phyloP scores from a whole-genome alignment of 2,113 vertebrate species.

The Eulemur macaco region DNA sequence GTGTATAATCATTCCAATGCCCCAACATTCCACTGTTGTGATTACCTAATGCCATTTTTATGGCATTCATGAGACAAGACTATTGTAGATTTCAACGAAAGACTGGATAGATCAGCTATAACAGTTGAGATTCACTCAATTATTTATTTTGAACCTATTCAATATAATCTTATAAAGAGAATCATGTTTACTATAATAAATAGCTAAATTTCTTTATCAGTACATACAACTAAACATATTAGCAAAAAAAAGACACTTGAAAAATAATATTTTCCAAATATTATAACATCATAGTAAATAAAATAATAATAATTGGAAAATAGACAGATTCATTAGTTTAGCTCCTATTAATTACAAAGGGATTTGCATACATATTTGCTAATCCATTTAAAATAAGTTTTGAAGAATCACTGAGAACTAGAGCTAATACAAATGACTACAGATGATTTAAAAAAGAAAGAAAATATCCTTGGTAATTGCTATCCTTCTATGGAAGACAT shows the following conservation, averaged over 20 bases:
- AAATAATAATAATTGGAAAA: not conserved
- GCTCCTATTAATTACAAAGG: not conserved
- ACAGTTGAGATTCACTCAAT: not conserved
- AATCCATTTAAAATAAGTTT: conserved; percentile 22
- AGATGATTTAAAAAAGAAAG: not conserved
- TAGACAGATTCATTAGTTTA: not conserved
- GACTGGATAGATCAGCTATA: not conserved
- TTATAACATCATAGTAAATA: not conserved
- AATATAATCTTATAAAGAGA: not conserved
- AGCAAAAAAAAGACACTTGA: not conserved
- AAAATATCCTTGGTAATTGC: not conserved
- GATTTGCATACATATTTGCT: not conserved
- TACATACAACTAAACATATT: not conserved
- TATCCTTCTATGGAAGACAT: not conserved
- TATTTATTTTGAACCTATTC: not conserved
- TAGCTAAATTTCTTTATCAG: not conserved
- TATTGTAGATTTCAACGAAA: not conserved
- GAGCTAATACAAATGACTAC: not conserved
- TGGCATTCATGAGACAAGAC: not conserved
- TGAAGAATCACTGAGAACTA: not conserved
- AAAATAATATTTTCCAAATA: not conserved
- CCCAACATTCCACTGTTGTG: not conserved
- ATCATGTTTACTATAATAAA: not conserved
- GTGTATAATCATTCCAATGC: not conserved
- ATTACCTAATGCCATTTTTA: not conserved